Evolutionary conservation across 1,140 invertebrate genomes (phyloP), one percentile per base, ranked within the genome.

Genomic region (Nymphalis io): DNA sequence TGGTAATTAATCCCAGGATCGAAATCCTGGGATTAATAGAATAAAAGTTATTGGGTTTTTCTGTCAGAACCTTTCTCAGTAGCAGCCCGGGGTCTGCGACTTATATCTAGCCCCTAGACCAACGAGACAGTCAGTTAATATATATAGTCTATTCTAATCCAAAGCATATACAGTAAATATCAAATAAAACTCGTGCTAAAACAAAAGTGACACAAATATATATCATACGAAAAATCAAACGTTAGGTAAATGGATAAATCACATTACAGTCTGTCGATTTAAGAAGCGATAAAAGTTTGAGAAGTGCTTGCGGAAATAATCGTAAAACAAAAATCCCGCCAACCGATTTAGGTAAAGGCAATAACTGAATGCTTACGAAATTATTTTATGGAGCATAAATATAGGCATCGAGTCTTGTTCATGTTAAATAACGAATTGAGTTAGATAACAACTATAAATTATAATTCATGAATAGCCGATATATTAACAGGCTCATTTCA

Each of bases 191-290:
- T n/a, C n/a, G n/a, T n/a, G n/a, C n/a, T n/a, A n/a, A n/a, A n/a
- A n/a, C n/a, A n/a, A n/a, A 46, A 12, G 16, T 51, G 4, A 1
- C 8, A 3, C 20, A 20, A 12, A 11, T 20, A 20, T 51, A 51
- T 20, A 12, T 15, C 27, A 33, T 27, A 11, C 18, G 18, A 21
- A 1, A 51, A 21, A 15, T 51, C 48, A 51, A 20, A 51, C 8
- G 61, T 64, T 27, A 55, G 11, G 60, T 60, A 48, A 64, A 65
- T 70, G 70, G 70, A 76, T 80, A 81, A 80, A 79, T 81, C 74
- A 71, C 70, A 81, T 81, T 75, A 79, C 67, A 74, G 69, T 70
- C 73, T 71, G 74, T 76, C 73, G 76, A 81, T 80, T 80, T 78
- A 72, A 80, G 70, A 70, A 78, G 64, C 74, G 78, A 74, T 80